phyloP scores from a whole-genome alignment of 35 echinoderm and acorn worm species.

The Apostichopus japonicus region DNA sequence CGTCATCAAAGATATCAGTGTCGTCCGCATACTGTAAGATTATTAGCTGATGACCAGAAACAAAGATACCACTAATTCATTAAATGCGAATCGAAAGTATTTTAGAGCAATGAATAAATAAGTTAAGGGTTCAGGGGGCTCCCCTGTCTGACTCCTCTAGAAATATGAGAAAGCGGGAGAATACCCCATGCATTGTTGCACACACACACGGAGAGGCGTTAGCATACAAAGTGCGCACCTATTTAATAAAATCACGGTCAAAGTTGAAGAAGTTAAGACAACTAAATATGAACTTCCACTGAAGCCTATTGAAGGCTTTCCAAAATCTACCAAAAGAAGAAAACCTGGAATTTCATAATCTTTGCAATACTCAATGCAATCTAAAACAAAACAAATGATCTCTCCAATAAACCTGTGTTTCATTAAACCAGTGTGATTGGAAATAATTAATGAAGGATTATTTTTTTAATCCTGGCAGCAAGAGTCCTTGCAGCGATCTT shows the following conservation, averaged over 20 bases:
- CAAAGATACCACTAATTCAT: background rate
- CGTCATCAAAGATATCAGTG: background rate
- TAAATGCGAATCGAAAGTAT: background rate
- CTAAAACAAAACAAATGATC: background rate
- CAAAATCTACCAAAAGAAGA: slow-evolving; percentile 34
- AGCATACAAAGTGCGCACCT: background rate
- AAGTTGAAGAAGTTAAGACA: slow-evolving; percentile 35
- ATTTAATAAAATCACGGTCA: slow-evolving; percentile 4
- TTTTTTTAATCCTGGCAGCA: slow-evolving; percentile 1
- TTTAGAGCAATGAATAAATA: background rate
- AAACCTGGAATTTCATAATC: slow-evolving; percentile 22
- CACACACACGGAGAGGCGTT: background rate
- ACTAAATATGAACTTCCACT: slow-evolving; percentile 30
- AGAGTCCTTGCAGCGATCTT: slow-evolving; percentile 21
- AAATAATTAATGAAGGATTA: background rate
- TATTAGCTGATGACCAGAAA: background rate
- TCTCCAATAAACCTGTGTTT: slow-evolving; percentile 48
- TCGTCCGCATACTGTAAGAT: background rate
- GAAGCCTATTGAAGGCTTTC: slow-evolving; percentile 24
- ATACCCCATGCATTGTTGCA: background rate
- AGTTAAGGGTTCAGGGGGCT: slow-evolving; percentile 2
- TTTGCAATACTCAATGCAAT: slow-evolving; percentile 7
- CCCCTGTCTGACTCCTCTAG: background rate
- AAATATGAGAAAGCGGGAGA: slow-evolving; percentile 1
- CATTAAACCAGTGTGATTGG: slow-evolving; percentile 39